Evolutionary conservation across 2,888 invertebrate genomes (phyloP), one percentile per base, ranked within the genome.

Genomic region (Epirrhoe alternata): DNA sequence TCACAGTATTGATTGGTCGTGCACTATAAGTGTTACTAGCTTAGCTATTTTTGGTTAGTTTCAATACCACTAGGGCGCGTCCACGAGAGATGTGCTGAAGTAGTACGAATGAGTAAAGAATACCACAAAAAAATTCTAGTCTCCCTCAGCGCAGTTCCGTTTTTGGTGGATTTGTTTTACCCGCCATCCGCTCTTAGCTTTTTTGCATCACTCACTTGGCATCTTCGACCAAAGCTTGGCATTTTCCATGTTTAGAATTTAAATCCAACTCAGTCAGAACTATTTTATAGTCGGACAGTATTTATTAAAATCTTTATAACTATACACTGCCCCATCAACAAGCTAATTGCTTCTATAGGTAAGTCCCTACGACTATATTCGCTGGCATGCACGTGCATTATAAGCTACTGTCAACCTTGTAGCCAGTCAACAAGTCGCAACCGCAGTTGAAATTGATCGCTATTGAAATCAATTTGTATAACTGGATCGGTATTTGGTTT

Each of bases 1-100:
- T 78, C 85, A 83, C 38, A 85, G 88, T 87, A 89, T 87, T 86
- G 86, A 89, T 87, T 82, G 78, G 49, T 49, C 24, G 38, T 54
- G 31, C 64, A 33, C 12, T 42, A 35, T 35, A 42, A 42, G 14
- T 63, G 67, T 60, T 54, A 60, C 55, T 51, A 61, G 24, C 14
- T 57, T 42, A 45, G 33, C 60, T 50, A 12, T 16, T 60, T 53
- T 52, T 31, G 24, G 52, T 8, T 4, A 42, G 24, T 14, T 52
- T 51, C 5, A 17, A 6, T 35, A 16, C 17, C 16, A 24, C 24
- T 24, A 24, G 24, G 24, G 24, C 3, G 24, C 24, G 24, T 1
- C 3, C 24, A 24, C 24, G 3, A 24, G 24, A 24, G 24, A 3
- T 24, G 24, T 24, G 24, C 1, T 24, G 24, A 24, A 24, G 24